Base-by-base conservation (phyloP, 2,113 vertebrate species). In the Micronycteris hirsuta region DNA sequence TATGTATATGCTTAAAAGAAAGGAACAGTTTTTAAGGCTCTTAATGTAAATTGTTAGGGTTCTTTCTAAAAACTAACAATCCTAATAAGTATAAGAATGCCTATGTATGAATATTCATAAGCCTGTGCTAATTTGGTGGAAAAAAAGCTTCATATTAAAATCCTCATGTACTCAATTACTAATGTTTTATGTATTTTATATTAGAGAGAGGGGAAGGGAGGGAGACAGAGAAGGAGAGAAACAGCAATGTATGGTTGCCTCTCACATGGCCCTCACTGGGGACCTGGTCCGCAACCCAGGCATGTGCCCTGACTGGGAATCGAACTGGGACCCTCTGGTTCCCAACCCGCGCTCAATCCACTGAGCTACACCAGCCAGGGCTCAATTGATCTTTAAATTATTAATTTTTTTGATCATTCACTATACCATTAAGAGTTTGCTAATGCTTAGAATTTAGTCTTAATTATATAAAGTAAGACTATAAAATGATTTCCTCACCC, bases 371-470 rank as follows among this genome's bases (percentile, higher is more conserved):
- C n/a, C n/a, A n/a, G n/a, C n/a, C n/a, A n/a, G n/a, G n/a, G n/a
- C n/a, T 80, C 80, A 71, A 70, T 7, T 86, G 43, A 71, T 15
- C 10, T 80, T 89, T 76, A 76, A 90, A 77, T 67, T 86, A 71
- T 77, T 89, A 86, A 91, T 76, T 41, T 22, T 85, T 84, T 61
- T 28, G 5, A 43, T 61, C 54, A 71, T 26, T 83, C n/a, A 54
- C 38, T 65, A 85, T 33, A 81, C 41, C 11, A 70, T 65, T 71
- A 96, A 78, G 26, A 63, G 14, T 85, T 74, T 88, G 26, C 7
- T 84, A 91, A 91, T 26, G 89, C 83, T 87, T 92, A n/a, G 26
- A 91, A 88, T 80, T 93, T 76, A 93, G 70, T 89, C 33, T 91
- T 96, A 91, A 83, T 73, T 84, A 45, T 61, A 92, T 10, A 88